These are phyloP conservation scores for Chloebia gouldiae DNA, from an alignment of 2,113 vertebrate species.

Conservation along the genomic window DNA sequence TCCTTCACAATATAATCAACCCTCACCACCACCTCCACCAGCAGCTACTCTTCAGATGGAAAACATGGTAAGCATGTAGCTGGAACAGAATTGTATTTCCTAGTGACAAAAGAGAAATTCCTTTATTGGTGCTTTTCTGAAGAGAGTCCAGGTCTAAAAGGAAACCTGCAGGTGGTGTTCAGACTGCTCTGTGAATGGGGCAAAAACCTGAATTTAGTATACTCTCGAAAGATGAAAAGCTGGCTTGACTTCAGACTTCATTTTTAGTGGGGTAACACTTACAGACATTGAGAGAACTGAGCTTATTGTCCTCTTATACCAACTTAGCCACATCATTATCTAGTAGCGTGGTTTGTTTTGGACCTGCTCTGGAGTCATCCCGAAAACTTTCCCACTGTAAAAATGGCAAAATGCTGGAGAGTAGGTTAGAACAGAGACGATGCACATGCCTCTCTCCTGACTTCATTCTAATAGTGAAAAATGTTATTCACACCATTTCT, in stretches of 20 bases:
- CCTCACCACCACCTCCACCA: background rate
- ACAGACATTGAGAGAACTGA: background rate
- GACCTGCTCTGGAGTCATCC: background rate
- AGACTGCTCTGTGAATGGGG: background rate
- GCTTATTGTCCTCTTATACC: background rate
- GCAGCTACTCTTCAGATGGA: constrained; percentile 50
- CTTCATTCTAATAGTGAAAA: background rate
- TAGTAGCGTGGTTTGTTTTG: background rate
- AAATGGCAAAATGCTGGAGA: background rate
- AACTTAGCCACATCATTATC: background rate
- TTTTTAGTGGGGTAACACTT: background rate
- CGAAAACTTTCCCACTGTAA: background rate
- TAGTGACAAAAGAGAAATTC: background rate
- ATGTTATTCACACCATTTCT: background rate
- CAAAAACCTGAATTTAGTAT: background rate
- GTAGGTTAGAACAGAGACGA: background rate
- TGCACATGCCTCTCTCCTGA: background rate
- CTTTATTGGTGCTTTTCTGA: background rate
- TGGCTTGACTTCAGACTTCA: background rate
- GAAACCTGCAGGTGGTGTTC: background rate
- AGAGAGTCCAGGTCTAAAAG: background rate
- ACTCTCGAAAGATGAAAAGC: background rate
- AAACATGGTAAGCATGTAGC: constrained; percentile 40
- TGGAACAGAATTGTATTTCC: background rate
- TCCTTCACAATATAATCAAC: constrained; percentile 68